Evolutionary conservation across 2,888 invertebrate genomes (phyloP), one percentile per base, ranked within the genome.

Genomic region (Mechanitis mazaeus): DNA sequence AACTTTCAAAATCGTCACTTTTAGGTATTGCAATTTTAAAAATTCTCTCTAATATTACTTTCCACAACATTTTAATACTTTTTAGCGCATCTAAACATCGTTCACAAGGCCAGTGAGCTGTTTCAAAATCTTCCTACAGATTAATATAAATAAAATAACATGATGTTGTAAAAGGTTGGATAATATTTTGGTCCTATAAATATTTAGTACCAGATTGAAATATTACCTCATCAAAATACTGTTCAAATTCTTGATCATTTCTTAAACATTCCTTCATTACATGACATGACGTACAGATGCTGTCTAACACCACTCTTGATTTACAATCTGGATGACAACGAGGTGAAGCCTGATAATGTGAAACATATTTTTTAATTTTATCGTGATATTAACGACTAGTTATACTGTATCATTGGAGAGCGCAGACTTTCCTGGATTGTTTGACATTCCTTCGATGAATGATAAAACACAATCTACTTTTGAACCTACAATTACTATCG

Each of bases 11-110:
- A 1, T 74, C 66, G 20, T 80, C 73, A 56, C 59, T 67, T 66
- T 78, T 83, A 0, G 76, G 68, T 42, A 81, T 55, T 46, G 75
- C 78, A 2, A 86, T 67, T 58, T 79, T 72, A 53, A 88, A 85
- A 65, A 89, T 71, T 76, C 81, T 88, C 58, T 87, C 84, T 20
- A 82, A 58, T 5, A 90, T 79, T 33, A 89, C 76, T 73, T 79
- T 86, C 89, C 89, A 90, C 72, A 88, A 83, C 80, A 89, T 80
- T 74, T 85, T 88, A 50, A 90, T 78, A 58, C 78, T 82, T 75
- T 86, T 89, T n/a, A 90, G 70, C 38, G 84, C 83, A 45, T 83
- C 85, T 57, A 89, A 73, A 60, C 87, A 89, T 71, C 74, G 75
- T 62, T 88, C 87, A 66, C 87, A 89, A 0, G 90, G 90, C 89